Base-by-base conservation (phyloP, 2,113 vertebrate genomes). In the Ornithorhynchus anatinus region DNA sequence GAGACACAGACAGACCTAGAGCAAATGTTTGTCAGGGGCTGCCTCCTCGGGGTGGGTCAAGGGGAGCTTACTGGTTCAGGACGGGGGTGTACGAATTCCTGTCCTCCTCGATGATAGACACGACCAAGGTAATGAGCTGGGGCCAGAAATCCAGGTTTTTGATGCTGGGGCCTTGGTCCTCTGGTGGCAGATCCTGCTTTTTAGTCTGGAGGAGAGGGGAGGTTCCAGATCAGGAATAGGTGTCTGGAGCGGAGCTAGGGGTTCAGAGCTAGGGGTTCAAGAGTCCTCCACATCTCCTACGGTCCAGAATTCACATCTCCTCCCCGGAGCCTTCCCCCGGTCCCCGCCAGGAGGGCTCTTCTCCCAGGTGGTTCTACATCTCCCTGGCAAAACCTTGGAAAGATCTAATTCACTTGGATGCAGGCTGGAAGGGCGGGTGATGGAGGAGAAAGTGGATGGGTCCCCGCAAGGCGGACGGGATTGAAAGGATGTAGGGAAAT, bases 141-240 rank as follows among this genome's bases (percentile, higher is more conserved):
- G 98, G 98, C 98, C 97, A 99, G 88, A 99, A 99, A 82, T 99
- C 98, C 84, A 99, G 86, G 83, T 99, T 99, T 86, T 93, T 96
- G 86, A 96, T 94, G 79, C 96, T 98, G 10, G 98, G 98, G 1
- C 97, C 98, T 77, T 97, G 97, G 39, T 99, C 98, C 62, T 99
- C 98, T 1, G 94, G 86, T 43, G 96, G 93, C 43, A 95, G 66
- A 23, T 98, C 97, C 52, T 96, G 96, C 75, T 94, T 97, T 89
- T 94, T 95, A 89, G 95, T 91, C 77, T 90, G 20, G 2, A 69
- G 38, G 77, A 85, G 60, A 59, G 82, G 38, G 1, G 25, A 61
- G n/a, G n/a, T n/a, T n/a, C n/a, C n/a, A n/a, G n/a, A n/a, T n/a
- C n/a, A n/a, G n/a, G n/a, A n/a, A n/a, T n/a, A n/a, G n/a, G n/a